Evolutionary conservation across 2,888 invertebrate genomes (phyloP).

Genomic region (Ophioninae sp.): DNA sequence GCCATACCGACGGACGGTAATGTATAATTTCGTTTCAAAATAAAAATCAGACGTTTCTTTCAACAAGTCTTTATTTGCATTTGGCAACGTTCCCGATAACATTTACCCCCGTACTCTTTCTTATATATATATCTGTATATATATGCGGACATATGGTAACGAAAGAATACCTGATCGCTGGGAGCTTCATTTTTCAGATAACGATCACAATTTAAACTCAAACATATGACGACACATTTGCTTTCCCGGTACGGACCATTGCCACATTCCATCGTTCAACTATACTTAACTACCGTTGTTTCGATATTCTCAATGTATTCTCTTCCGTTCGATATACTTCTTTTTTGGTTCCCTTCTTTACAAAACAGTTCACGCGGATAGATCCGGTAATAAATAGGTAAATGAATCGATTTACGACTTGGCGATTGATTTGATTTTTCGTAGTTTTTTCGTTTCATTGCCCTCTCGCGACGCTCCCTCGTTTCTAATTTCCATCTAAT

Average conservation of each 20-base stretch:
- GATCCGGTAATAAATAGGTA: slow-evolving; percentile 25
- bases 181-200: background rate
- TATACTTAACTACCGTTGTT: background rate
- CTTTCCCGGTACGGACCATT: background rate
- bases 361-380: slow-evolving; percentile 38
- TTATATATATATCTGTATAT: background rate
- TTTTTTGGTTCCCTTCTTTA: slow-evolving; percentile 32
- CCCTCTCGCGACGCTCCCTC: background rate
- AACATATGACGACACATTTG: background rate
- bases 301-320: slow-evolving; percentile 1
- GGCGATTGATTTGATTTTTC: no score
- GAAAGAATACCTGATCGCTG: background rate
- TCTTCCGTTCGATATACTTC: background rate
- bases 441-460: background rate
- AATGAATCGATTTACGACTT: slow-evolving; percentile 30
- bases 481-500: background rate
- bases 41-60: slow-evolving; percentile 16
- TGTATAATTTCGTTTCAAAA: no score
- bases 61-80: slow-evolving; percentile 53
- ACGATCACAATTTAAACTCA: background rate
- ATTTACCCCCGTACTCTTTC: slow-evolving; percentile 18
- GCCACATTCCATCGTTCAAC: background rate
- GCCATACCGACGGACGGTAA: no score
- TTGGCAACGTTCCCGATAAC: slow-evolving; percentile 56
- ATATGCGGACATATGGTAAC: background rate